Percentiles rank a stretch among this genome's conserved stretches.
These are phyloP conservation scores for Dasysyrphus tricinctus DNA, from an alignment of 2,888 invertebrate genomes.

Conservation along the genomic window DNA sequence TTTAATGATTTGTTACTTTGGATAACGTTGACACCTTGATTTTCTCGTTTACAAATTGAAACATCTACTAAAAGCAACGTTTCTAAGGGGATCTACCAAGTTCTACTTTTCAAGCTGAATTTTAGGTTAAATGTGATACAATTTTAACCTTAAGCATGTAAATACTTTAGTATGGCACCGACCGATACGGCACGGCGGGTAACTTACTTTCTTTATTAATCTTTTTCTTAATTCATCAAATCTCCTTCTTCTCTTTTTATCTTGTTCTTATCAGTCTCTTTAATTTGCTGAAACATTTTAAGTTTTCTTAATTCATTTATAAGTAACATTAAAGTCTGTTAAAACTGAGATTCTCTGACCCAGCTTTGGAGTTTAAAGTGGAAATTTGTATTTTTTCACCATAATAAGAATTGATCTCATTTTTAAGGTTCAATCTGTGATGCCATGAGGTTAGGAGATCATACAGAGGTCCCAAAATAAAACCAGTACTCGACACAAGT, in stretches of 20 bases:
- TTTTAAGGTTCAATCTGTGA: too few species aligned
- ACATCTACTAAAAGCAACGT: neutral
- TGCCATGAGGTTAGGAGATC: too few species aligned
- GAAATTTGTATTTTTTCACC: too few species aligned
- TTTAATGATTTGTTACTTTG: constrained; percentile 10
- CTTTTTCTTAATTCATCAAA: neutral
- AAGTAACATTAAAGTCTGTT: too few species aligned
- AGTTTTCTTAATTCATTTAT: too few species aligned
- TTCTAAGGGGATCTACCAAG: constrained; percentile 18
- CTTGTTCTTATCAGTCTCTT: neutral
- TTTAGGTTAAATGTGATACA: neutral
- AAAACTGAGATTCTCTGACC: too few species aligned
- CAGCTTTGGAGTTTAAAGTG: too few species aligned
- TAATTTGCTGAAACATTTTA: neutral
- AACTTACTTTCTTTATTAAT: too few species aligned
- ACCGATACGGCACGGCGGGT: neutral
- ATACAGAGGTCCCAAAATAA: too few species aligned
- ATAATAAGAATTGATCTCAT: too few species aligned
- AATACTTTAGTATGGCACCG: neutral
- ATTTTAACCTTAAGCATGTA: neutral
- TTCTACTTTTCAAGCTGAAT: neutral
- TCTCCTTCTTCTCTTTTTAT: too few species aligned
- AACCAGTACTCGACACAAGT: too few species aligned
- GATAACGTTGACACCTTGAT: constrained; percentile 7
- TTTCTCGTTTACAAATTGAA: neutral